These are phyloP conservation scores for Metacarcinus magister DNA, from an alignment of 2,888 invertebrate species.

Conservation along the genomic window DNA sequence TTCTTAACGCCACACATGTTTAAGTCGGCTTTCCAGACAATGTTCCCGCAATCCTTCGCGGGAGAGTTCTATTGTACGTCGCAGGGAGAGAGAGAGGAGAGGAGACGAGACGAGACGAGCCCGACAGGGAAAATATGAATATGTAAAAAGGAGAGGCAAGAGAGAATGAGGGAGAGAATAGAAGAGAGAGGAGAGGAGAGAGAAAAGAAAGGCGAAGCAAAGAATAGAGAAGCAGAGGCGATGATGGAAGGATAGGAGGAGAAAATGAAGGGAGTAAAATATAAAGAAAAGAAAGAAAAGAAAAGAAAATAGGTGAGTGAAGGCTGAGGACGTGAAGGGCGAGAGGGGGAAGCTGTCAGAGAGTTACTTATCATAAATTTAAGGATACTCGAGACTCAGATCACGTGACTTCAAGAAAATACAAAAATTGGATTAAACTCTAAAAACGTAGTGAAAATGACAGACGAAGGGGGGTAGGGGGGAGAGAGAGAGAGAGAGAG, in stretches of 20 bases:
- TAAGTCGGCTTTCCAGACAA: neutral
- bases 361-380: too few relatives aligned
- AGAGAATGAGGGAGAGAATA: neutral
- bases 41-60: slow-evolving; percentile 5
- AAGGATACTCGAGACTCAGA: too few relatives aligned
- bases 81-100: neutral
- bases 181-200: neutral
- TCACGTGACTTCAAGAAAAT: too few relatives aligned
- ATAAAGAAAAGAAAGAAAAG: neutral
- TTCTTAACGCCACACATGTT: neutral
- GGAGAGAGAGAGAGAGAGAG: slow-evolving; percentile 6
- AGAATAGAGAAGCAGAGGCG: slow-evolving; percentile 6
- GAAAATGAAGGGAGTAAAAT: neutral
- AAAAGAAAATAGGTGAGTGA: neutral
- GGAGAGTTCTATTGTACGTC: neutral
- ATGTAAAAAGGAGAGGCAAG: neutral
- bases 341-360: neutral
- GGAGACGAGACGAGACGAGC: neutral
- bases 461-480: neutral
- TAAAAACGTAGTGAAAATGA: too few relatives aligned
- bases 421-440: too few relatives aligned
- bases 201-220: neutral
- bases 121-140: neutral
- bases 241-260: neutral
- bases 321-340: neutral